phyloP scores from a whole-genome alignment of 1,140 invertebrate genomes.

The Leptinotarsa texana region DNA sequence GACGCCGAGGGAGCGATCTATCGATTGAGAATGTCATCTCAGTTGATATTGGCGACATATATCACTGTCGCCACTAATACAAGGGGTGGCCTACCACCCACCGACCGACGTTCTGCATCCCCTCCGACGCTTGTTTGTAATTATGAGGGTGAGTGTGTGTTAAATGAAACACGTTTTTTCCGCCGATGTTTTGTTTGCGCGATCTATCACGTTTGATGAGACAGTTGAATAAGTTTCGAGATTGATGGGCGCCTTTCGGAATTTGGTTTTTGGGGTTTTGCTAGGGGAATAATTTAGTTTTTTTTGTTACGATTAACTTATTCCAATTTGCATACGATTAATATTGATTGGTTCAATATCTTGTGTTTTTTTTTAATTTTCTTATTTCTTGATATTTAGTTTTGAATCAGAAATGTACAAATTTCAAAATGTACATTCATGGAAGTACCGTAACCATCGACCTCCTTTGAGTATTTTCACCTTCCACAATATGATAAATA shows the following conservation, averaged over 20 bases:
- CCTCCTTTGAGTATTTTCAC: too few relatives aligned
- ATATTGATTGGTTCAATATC: too few relatives aligned
- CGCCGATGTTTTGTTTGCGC: conserved; percentile 11
- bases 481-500: too few relatives aligned
- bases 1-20: conserved; percentile 21
- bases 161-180: conserved; percentile 25
- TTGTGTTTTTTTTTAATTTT: too few relatives aligned
- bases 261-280: conserved; percentile 14
- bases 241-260: conserved; percentile 19
- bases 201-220: conserved; percentile 23
- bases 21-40: conserved; percentile 38
- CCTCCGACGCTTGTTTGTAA: conserved; percentile 21
- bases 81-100: conserved; percentile 28
- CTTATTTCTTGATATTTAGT: too few relatives aligned
- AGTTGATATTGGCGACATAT: conserved; percentile 39
- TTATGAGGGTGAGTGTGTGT: conserved; percentile 26
- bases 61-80: conserved; percentile 38
- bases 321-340: not conserved
- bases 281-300: not conserved
- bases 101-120: conserved; percentile 13
- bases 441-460: too few relatives aligned
- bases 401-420: too few relatives aligned
- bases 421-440: too few relatives aligned
- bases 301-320: not conserved
- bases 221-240: conserved; percentile 12